Conservation (phyloP, 2,113 vertebrate genomes). For the Rissa tridactyla region DNA sequence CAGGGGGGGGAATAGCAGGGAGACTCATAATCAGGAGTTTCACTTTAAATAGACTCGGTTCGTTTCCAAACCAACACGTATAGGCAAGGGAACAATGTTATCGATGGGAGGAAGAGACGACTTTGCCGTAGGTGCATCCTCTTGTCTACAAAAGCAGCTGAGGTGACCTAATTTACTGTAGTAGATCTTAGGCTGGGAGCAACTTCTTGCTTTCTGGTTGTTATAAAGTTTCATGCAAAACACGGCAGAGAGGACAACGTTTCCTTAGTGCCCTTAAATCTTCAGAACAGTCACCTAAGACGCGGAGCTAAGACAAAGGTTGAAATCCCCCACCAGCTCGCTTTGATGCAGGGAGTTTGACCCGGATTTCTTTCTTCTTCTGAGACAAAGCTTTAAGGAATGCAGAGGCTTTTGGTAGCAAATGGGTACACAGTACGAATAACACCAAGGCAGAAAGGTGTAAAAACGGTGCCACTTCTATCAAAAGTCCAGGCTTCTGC, state of each 20-base stretch:
- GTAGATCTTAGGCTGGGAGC: not conserved
- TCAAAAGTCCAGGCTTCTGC: not conserved
- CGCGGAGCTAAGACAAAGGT: slow-evolving; percentile 15
- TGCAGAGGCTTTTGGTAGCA: slow-evolving; percentile 11
- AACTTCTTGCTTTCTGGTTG: not conserved
- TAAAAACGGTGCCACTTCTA: not conserved
- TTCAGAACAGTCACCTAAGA: slow-evolving; percentile 27
- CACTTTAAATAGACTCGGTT: slow-evolving; percentile 1
- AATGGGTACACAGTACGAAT: slow-evolving; percentile 9
- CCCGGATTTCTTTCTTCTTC: slow-evolving; percentile 40
- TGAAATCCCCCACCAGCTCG: slow-evolving; percentile 36
- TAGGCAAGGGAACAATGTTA: slow-evolving; percentile 10
- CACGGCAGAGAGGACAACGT: not conserved
- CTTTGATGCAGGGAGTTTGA: slow-evolving; percentile 40
- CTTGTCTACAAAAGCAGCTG: not conserved
- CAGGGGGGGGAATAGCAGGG: not conserved
- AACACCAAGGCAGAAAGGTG: not conserved
- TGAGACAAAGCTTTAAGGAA: slow-evolving; percentile 52
- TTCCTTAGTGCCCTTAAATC: slow-evolving; percentile 33
- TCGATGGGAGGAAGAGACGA: not conserved
- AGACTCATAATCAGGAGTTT: not conserved
- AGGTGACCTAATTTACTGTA: slow-evolving; percentile 40
- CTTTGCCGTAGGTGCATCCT: not conserved
- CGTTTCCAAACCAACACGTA: not conserved
- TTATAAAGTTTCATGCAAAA: slow-evolving; percentile 35